Evolutionary conservation across 2,113 vertebrate genomes (phyloP).

Genomic region (Anolis sagrei): DNA sequence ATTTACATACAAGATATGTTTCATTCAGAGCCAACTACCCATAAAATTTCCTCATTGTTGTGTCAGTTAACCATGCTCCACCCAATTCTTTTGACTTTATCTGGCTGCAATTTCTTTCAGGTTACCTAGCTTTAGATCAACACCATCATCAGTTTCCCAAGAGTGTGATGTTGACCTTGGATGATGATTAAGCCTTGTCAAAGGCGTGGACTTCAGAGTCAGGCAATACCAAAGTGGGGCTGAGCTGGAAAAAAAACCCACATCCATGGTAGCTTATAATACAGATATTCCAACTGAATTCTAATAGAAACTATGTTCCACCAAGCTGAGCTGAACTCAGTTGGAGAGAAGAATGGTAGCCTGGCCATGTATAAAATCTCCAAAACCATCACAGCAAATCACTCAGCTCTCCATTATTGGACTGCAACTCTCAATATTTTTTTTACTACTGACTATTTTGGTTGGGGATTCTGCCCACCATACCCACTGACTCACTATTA

Average conservation of each 20-base stretch:
- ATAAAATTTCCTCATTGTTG: fast-evolving
- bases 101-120: constrained; percentile 10
- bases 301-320: not conserved
- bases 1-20: not conserved
- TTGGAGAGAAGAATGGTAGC: not conserved
- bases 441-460: too few species aligned
- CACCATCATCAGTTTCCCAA: fast-evolving
- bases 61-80: not conserved
- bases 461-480: too few species aligned
- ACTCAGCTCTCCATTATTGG: not conserved
- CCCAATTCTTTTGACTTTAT: not conserved
- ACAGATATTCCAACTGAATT: not conserved
- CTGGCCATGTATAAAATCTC: not conserved
- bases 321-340: not conserved
- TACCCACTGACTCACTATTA: too few species aligned
- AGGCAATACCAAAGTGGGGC: not conserved
- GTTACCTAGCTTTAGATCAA: not conserved
- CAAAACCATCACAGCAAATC: not conserved
- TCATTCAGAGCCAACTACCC: constrained; percentile 4
- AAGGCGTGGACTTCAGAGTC: not conserved
- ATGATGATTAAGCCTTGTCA: fast-evolving
- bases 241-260: not conserved
- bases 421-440: too few species aligned
- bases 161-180: not conserved
- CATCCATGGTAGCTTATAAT: not conserved